Base-by-base conservation (phyloP, 2,113 vertebrate genomes). In the Merops nubicus region DNA sequence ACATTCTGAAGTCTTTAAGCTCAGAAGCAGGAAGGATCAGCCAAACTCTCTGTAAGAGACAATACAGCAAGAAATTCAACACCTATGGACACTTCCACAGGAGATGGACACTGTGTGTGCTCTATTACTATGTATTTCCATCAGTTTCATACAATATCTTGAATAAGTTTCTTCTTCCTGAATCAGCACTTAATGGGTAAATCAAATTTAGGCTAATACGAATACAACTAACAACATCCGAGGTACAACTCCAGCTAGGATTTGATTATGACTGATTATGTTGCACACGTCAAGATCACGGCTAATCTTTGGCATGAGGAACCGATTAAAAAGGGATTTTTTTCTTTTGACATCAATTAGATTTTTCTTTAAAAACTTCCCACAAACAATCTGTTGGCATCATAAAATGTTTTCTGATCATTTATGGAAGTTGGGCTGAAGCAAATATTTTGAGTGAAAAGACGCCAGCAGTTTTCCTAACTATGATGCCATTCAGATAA, bases 281-380 rank as follows among this genome's bases (percentile, higher is more conserved):
- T 53, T 95, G 89, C 93, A 85, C 93, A 93, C 93, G 92, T 97
- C 96, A 95, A 90, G 80, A 96, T 95, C 89, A 85, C 69, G 94
- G 88, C 64, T 98, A 96, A 98, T 98, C 96, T 98, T 95, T 93
- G 95, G 86, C 97, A 98, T 92, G 89, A 98, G 97, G 95, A 98
- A 96, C 92, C 20, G 87, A 98, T 98, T 98, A 98, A 92, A 95
- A 88, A 34, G 79, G 92, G 85, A 87, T 95, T 83, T 76, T 62
- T 80, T 28, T 45, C 90, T 85, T 84, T 92, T 91, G 63, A 57
- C 89, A 59, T 93, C 80, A 93, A 60, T 91, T 95, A 83, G 81
- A 59, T 81, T 95, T 92, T 94, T 88, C 88, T 83, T 93, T 89
- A 88, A 69, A 94, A 93, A 31, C 54, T 87, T 94, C 91, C 34